Base-by-base conservation (phyloP, 2,888 invertebrate species). In the Callyntrura guangdongensis region DNA sequence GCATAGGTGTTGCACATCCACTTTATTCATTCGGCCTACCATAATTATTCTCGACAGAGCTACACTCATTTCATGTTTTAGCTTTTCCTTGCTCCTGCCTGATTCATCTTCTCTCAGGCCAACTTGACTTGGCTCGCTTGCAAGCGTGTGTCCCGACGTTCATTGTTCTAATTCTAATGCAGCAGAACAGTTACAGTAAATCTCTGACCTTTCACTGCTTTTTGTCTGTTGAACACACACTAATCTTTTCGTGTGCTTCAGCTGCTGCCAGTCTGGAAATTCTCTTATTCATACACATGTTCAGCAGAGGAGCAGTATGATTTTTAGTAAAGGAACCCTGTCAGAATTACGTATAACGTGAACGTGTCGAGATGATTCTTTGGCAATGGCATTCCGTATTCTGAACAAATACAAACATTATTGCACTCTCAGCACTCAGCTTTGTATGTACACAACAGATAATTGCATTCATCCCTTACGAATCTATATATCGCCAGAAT, bases 141-240 rank as follows among this genome's bases (percentile, higher is more conserved):
- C 53, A 9, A 22, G 22, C 5, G 22, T 67, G 22, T 67, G 12
- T 67, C 14, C 14, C 67, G 14, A 12, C 67, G 25, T 67, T 25
- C 27, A 67, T 22, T 61, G 61, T 61, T 22, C 61, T 61, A 36
- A 36, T 36, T 36, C 36, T 61, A 36, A 12, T 77, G 53, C 77
- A 77, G 22, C 53, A 77, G 20, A 22, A 77, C 45, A 64, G 83
- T 45, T 45, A 74, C 72, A 59, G 86, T 81, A 87, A 87, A 81
- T 87, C 81, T 87, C 69, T 81, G 81, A 81, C 87, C 87, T 87
- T 87, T 87, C 87, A 87, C 81, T 81, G 79, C 81, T 45, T 86
- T 86, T 86, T 86, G 45, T 86, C 61, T 64, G 20, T 20, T 64
- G 25, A 36, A 25, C 53, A 22, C 27, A 67, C 72, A 36, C 72